These are phyloP conservation scores for Sylvia borin DNA, from an alignment of 2,797 vertebrate species.

Conservation along the genomic window DNA sequence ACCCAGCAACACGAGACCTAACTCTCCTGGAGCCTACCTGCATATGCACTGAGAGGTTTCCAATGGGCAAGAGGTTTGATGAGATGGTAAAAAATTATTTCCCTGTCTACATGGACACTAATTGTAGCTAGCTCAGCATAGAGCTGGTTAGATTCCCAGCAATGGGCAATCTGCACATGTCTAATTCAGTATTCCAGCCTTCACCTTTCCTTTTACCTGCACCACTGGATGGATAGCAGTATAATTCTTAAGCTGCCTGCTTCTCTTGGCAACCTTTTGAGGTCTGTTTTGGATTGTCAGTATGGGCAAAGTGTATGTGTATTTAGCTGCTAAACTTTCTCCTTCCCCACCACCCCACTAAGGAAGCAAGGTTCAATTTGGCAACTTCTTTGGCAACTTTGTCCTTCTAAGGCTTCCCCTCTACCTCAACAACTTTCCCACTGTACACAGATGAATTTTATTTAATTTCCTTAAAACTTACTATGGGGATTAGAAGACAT, in stretches of 20 bases:
- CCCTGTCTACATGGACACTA: background rate
- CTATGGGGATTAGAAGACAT: background rate
- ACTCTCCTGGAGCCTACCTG: rapidly evolving
- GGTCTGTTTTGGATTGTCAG: background rate
- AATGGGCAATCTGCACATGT: background rate
- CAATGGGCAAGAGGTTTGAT: background rate
- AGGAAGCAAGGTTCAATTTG: background rate
- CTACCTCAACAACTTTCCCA: background rate
- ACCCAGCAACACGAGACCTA: rapidly evolving
- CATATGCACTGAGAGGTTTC: rapidly evolving
- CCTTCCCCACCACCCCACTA: background rate
- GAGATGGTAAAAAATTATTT: background rate
- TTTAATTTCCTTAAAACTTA: background rate
- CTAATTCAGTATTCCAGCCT: background rate
- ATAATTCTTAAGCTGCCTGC: background rate
- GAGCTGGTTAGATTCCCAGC: background rate
- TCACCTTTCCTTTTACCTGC: background rate
- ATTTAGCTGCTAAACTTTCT: background rate
- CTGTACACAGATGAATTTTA: background rate
- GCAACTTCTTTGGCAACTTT: background rate
- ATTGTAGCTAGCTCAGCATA: background rate
- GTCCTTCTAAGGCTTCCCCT: background rate
- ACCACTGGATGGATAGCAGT: background rate
- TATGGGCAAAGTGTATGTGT: background rate
- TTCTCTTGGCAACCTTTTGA: background rate